phyloP scores from a whole-genome alignment of 2,797 vertebrate genomes.

The Spheniscus humboldti region DNA sequence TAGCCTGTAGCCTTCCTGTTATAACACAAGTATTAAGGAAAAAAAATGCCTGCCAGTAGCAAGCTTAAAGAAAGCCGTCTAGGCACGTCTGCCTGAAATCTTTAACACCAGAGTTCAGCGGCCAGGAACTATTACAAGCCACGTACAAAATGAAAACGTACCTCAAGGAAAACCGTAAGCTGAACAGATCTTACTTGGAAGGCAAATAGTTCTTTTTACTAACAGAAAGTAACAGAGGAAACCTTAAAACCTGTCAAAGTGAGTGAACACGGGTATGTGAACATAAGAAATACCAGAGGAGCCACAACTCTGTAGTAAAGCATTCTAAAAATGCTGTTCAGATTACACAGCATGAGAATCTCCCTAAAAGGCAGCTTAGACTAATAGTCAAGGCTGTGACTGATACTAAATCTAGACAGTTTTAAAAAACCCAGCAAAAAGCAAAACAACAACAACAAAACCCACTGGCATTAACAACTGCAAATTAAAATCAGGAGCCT shows the following conservation, averaged over 20 bases:
- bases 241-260: neutral
- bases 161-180: neutral
- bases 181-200: constrained; percentile 14
- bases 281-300: neutral
- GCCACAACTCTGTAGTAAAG: neutral
- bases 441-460: neutral
- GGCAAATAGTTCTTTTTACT: neutral
- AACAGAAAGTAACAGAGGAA: neutral
- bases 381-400: neutral
- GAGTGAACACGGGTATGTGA: neutral
- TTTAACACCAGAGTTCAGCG: neutral
- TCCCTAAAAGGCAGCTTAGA: neutral
- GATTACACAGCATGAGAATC: neutral
- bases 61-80: neutral
- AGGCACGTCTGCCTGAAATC: neutral
- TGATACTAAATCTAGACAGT: neutral
- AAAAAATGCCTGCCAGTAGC: neutral
- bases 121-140: neutral
- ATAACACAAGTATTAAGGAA: neutral
- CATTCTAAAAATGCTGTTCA: neutral
- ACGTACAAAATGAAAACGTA: neutral
- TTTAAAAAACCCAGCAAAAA: neutral
- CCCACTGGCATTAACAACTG: neutral
- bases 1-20: neutral
- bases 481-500: neutral